These are phyloP conservation scores for Corythaeola cristata DNA, from an alignment of 2,113 vertebrate species.

Conservation along the genomic window DNA sequence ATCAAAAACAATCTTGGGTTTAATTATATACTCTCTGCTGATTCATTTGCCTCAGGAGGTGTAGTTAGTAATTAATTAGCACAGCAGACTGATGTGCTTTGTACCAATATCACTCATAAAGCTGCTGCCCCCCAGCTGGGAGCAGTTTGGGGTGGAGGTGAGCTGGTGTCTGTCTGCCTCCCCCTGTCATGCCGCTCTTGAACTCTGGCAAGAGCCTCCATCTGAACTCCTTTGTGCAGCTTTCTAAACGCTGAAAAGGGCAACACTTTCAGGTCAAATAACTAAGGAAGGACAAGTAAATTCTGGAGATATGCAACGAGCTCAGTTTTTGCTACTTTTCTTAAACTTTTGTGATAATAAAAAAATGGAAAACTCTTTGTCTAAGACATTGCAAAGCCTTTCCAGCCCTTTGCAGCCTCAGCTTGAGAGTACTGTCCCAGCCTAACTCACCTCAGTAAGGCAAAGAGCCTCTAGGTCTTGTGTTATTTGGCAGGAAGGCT, in stretches of 20 bases:
- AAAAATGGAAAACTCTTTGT: not conserved
- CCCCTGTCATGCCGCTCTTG: fast-evolving
- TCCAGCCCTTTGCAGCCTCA: not conserved
- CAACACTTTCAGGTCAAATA: not conserved
- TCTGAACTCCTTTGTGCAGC: not conserved
- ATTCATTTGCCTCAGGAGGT: not conserved
- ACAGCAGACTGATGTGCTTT: not conserved
- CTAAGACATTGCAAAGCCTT: not conserved
- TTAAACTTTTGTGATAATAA: not conserved
- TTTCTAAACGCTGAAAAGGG: not conserved
- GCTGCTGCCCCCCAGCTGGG: not conserved
- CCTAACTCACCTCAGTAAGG: not conserved
- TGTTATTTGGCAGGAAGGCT: not conserved
- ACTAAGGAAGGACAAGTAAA: not conserved
- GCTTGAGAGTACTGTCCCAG: not conserved
- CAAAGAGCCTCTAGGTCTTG: not conserved
- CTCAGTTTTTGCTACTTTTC: not conserved
- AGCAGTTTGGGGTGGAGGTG: not conserved
- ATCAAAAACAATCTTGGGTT: not conserved
- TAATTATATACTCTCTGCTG: conserved; percentile 5
- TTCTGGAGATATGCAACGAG: not conserved
- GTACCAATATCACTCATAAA: not conserved
- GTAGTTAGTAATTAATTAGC: conserved; percentile 20
- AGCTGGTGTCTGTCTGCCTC: not conserved
- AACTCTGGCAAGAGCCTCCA: not conserved